Evolutionary conservation across 2,888 invertebrate species (phyloP), one percentile per base, ranked within the genome.

Genomic region (Patella pellucida): DNA sequence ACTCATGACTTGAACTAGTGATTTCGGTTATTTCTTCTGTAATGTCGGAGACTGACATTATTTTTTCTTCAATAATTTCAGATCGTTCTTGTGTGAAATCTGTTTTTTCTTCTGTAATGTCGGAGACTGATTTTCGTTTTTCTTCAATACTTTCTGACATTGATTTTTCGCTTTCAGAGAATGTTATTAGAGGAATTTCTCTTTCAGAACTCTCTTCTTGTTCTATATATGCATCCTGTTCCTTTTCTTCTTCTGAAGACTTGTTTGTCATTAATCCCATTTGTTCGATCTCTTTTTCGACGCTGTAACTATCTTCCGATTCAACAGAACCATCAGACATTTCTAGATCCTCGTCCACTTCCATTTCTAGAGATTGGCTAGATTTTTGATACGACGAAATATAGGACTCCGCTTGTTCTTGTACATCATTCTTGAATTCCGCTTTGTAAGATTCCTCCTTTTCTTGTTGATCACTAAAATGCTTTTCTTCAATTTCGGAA

Each of bases 271-370:
- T 62, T 19, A 62, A 2, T 14, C 62, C 62, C 19, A 62, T 62
- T 23, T 23, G 19, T 23, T 62, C 62, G 15, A 50, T 70, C 15
- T 52, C 50, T 41, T 70, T 51, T 51, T 52, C 52, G 27, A 51
- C 4, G 15, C 41, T 68, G 19, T 23, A 14, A 23, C 50, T 31
- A 51, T n/a, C 51, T 4, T 69, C 69, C 0, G 41, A 62, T 19
- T 62, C 62, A 62, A 16, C 27, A 56, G 62, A 41, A 68, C 51
- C 54, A 31, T 76, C 76, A 15, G 68, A 68, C 50, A 72, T 73
- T 62, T 79, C 75, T 52, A 74, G 41, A 69, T 75, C 72, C 70
- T 75, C 78, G 52, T 70, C 54, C 56, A 68, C 69, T 12, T 73
- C 70, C 50, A 76, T 75, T 73, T 72, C 54, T 23, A 72, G 69